Percentiles rank a stretch among this genome's conserved stretches.
Evolutionary conservation across 2,888 invertebrate genomes (phyloP).

Genomic region (Anaspis maculata): DNA sequence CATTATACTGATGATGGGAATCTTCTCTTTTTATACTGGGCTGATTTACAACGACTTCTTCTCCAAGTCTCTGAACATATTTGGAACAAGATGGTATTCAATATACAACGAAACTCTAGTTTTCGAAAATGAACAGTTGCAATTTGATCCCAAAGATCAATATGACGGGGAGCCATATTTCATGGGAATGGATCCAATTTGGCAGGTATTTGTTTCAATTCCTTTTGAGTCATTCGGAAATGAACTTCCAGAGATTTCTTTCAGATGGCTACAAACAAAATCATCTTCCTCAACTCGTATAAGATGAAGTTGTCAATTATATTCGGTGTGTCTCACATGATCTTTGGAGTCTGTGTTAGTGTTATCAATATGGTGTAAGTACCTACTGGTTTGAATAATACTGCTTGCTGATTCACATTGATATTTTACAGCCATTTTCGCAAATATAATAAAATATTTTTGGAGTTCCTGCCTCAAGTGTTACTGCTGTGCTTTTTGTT

Average conservation of each 20-base stretch:
- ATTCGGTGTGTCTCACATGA: constrained; percentile 89
- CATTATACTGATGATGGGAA: constrained; percentile 69
- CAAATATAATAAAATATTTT: constrained; percentile 57
- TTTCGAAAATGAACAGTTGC: constrained; percentile 23
- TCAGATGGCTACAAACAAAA: constrained; percentile 74
- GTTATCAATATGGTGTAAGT: constrained; percentile 56
- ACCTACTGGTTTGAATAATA: not conserved
- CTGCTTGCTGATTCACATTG: no score
- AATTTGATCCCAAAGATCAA: constrained; percentile 42
- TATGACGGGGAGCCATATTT: constrained; percentile 52
- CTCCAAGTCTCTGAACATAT: constrained; percentile 66
- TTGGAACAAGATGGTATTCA: constrained; percentile 56
- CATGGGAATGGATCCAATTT: constrained; percentile 66
- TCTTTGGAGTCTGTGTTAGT: constrained; percentile 83
- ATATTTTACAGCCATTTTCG: constrained; percentile 52
- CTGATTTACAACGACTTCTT: constrained; percentile 74
- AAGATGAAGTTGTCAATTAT: constrained; percentile 96
- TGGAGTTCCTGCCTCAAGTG: constrained; percentile 87
- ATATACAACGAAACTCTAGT: constrained; percentile 25
- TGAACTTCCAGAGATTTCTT: no score
- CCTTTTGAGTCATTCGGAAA: no score
- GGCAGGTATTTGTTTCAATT: no score
- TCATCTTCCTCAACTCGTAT: constrained; percentile 88
- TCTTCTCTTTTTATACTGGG: constrained; percentile 72
- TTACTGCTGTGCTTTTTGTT: constrained; percentile 83